Conservation (phyloP, 1,140 invertebrate species). For the Harlomillsia oculata region DNA sequence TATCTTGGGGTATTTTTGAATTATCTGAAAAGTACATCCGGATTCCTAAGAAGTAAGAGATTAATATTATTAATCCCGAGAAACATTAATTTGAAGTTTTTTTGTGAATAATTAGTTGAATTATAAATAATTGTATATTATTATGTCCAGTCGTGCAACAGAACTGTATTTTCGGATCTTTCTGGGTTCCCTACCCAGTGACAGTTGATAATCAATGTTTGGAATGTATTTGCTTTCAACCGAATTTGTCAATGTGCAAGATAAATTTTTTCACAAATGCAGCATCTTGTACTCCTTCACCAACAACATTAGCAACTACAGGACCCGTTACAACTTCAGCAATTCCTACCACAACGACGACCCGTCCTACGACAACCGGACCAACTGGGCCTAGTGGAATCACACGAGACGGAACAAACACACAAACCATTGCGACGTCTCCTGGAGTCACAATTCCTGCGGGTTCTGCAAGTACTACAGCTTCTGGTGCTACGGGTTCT, state of each 20-base stretch:
- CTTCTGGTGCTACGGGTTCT: background rate
- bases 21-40: background rate
- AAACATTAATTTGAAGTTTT: background rate
- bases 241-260: constrained; percentile 15
- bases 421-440: background rate
- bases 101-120: background rate
- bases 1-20: constrained; percentile 1
- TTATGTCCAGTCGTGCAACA: background rate
- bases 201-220: constrained; percentile 15
- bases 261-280: constrained; percentile 7
- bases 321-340: background rate
- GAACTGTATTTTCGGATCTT: background rate
- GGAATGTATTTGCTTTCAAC: constrained; percentile 12
- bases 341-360: background rate
- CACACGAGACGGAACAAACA: background rate
- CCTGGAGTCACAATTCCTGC: too few relatives aligned
- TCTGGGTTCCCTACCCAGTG: constrained; percentile 14
- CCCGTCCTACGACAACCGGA: background rate
- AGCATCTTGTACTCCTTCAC: background rate
- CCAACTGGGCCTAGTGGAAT: background rate
- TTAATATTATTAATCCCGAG: background rate
- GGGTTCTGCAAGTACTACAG: background rate
- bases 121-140: background rate
- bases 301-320: background rate
- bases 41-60: background rate